Base-by-base conservation (phyloP, 2,797 vertebrate species). In the Notamacropus eugenii region DNA sequence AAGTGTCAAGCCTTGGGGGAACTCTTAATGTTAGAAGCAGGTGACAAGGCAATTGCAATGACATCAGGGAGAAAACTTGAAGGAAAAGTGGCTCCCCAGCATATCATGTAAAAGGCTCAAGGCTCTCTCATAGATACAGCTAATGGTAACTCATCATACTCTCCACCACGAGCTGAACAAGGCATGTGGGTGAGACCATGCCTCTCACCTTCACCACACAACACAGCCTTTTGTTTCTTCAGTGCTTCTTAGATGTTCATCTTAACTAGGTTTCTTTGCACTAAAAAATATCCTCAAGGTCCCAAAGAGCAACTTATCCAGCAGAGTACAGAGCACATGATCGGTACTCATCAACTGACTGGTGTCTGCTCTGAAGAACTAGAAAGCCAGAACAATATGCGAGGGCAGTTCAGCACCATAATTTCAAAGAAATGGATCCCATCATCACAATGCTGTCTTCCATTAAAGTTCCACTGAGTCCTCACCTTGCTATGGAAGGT, bases 241-340 rank as follows among this genome's bases (percentile, higher is more conserved):
- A 91, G 58, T 74, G 54, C 24, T 52, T 93, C 92, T 92, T 52
- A 92, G 91, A 87, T 5, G 54, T 93, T 93, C 92, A 90, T 3
- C 56, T 92, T 54, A 91, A 91, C 58, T 95, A 92, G 19, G n/a
- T 54, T 91, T 93, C 91, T 90, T 91, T n/a, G 59, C 59, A 92
- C 22, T 74, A 93, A 29, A 34, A 34, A 95, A 2, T 31, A 19
- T 91, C 13, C 95, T 16, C 3, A 82, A 54, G 1, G 54, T 31
- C 11, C 55, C 19, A 31, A 46, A 40, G 50, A 54, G 12, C 5
- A 16, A 91, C 40, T 0, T 11, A 46, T 62, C 16, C 55, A 50
- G 19, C 13, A 28, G 29, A 56, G 50, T 55, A 40, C 13, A 29
- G 50, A 95, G 82, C 27, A 92, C 54, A n/a, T 0, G 4, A 74